These are phyloP conservation scores for Ceraclea dissimilis DNA, from an alignment of 2,888 invertebrate species.

Conservation along the genomic window DNA sequence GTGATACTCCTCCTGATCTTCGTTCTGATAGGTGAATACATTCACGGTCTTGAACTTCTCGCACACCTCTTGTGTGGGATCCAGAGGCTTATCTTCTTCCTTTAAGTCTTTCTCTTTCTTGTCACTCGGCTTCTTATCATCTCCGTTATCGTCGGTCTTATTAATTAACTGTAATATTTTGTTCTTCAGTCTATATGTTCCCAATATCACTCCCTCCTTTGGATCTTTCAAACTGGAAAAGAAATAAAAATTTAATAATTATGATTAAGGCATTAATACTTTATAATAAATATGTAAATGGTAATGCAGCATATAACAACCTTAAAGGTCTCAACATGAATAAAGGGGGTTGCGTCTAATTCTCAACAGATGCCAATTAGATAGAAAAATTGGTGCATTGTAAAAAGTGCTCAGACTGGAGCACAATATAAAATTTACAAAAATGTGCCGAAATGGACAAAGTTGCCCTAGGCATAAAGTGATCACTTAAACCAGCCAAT, in stretches of 20 bases:
- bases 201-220: conserved; percentile 7
- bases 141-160: conserved; percentile 3
- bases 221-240: conserved; percentile 17
- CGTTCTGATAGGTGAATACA: conserved; percentile 41
- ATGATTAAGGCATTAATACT: no score
- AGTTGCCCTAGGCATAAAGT: no score
- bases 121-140: background rate
- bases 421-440: no score
- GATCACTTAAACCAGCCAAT: no score
- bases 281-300: no score
- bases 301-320: no score
- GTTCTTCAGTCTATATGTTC: conserved; percentile 11
- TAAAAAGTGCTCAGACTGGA: no score
- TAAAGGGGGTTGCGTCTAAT: no score
- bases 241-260: background rate
- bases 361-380: no score
- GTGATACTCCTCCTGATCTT: conserved; percentile 48
- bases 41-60: conserved; percentile 43
- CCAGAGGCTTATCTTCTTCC: conserved; percentile 37
- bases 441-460: no score
- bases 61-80: conserved; percentile 30
- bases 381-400: no score
- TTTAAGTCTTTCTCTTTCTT: conserved; percentile 32
- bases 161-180: background rate
- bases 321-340: no score